Base-by-base conservation (phyloP, 2,113 vertebrate genomes). In the Gymnogyps californianus region DNA sequence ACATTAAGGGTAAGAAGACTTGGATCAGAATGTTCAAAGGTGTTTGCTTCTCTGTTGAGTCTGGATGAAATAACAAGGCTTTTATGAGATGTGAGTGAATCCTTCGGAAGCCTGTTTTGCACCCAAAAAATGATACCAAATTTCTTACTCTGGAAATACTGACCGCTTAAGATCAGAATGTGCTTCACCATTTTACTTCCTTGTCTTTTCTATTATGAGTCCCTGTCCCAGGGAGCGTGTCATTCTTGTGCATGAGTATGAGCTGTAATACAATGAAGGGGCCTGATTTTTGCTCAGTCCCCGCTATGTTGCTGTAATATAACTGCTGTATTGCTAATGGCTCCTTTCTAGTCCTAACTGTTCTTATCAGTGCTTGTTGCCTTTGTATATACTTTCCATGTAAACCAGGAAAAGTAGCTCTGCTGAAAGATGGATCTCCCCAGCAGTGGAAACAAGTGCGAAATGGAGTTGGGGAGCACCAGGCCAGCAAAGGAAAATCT, bases 401-500 rank as follows among this genome's bases (percentile, higher is more conserved):
- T 87, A 91, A 95, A 92, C 65, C 65, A 92, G 65, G 70, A 82
- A 52, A 93, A 93, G 77, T 16, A 91, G 59, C 72, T 95, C 72
- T 62, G 49, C 66, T 95, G 91, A 79, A 92, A 76, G 83, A 52
- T 44, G 74, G 49, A 67, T 95, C 83, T 84, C 59, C 84, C 61
- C 57, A 76, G 40, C 49, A 84, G 66, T 94, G 94, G 94, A 94
- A 97, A 93, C 79, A 87, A 95, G 74, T 85, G 74, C 80, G 95
- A 93, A 93, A 91, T 61, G 89, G 89, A 94, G 58, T 69, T 22
- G 77, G 70, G 83, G 61, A 94, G 46, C 59, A 84, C 46, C 44
- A 71, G 77, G 74, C 54, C 82, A 95, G 93, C 61, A 61, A 83
- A 94, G 97, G 95, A 94, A 96, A 95, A 94, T 79, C 81, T 96